These are phyloP conservation scores for Pluvianellus socialis DNA, from an alignment of 2,113 vertebrate genomes.

Conservation along the genomic window DNA sequence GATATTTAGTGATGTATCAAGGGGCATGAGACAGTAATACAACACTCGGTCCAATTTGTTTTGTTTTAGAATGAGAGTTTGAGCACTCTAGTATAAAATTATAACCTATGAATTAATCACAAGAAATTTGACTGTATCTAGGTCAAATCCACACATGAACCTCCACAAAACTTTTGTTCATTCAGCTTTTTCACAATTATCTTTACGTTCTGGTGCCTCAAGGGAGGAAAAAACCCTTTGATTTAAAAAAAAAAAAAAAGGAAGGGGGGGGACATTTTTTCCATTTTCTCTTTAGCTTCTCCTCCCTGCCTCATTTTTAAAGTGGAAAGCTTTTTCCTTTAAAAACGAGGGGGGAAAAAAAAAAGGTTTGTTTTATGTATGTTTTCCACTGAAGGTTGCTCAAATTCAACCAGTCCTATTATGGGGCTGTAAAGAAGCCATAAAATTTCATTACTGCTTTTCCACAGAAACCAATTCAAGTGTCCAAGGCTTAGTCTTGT, in stretches of 20 bases:
- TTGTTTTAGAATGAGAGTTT: neutral
- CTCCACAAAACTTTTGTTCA: conserved; percentile 47
- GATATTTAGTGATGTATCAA: neutral
- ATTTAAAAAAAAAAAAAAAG: neutral
- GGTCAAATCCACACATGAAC: conserved; percentile 24
- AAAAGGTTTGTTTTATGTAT: neutral
- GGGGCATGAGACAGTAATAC: neutral
- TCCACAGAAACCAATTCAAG: neutral
- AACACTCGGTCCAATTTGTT: neutral
- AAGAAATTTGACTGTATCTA: conserved; percentile 18
- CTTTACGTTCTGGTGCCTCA: neutral
- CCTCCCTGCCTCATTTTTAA: neutral
- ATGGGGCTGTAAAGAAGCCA: neutral
- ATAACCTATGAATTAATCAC: conserved; percentile 9
- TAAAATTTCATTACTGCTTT: neutral
- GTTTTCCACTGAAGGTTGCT: neutral
- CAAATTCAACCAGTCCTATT: neutral
- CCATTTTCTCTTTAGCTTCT: neutral
- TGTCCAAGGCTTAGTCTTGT: neutral
- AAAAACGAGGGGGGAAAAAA: neutral
- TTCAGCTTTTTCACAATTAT: conserved; percentile 51
- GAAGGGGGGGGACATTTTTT: neutral
- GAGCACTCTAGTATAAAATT: neutral
- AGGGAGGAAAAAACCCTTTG: conserved; percentile 2
- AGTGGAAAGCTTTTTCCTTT: neutral